Percentiles rank a stretch among this genome's conserved stretches.
Conservation (phyloP, 1,140 invertebrate species). For the Agrilus planipennis region DNA sequence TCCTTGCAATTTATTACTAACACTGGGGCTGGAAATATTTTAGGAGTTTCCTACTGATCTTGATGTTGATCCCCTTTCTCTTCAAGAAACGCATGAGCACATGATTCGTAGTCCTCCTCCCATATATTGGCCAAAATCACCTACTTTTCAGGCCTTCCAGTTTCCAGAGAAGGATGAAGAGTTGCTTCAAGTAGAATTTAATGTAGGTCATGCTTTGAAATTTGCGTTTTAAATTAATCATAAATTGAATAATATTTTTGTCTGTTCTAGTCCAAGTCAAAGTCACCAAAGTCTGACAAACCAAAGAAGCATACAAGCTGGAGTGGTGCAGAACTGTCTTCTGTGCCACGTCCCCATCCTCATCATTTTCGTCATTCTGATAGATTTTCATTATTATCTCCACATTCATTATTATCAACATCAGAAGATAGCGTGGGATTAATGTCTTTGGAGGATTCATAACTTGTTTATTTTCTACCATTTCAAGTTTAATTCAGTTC, state of each 20-base stretch:
- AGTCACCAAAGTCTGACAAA: slow-evolving; percentile 20
- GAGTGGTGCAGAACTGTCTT: slow-evolving; percentile 21
- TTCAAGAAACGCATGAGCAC: slow-evolving; percentile 70
- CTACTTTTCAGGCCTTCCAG: slow-evolving; percentile 28
- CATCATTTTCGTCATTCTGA: slow-evolving; percentile 25
- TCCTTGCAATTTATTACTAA: neutral
- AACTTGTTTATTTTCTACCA: slow-evolving; percentile 12
- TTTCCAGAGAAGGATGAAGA: slow-evolving; percentile 25
- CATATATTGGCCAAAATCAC: slow-evolving; percentile 40
- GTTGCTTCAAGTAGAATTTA: slow-evolving; percentile 27
- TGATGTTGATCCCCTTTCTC: slow-evolving; percentile 53
- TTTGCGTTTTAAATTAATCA: slow-evolving; percentile 1
- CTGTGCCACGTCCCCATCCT: slow-evolving; percentile 20
- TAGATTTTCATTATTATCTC: slow-evolving; percentile 28
- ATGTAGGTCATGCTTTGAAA: no score
- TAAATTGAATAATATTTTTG: slow-evolving; percentile 4
- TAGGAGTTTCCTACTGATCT: slow-evolving; percentile 54
- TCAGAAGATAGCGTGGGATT: slow-evolving; percentile 28
- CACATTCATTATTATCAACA: slow-evolving; percentile 21
- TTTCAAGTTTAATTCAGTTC: neutral
- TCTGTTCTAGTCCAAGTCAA: slow-evolving; percentile 24
- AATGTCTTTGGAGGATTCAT: slow-evolving; percentile 11
- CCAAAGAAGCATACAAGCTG: slow-evolving; percentile 27
- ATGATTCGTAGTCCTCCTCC: slow-evolving; percentile 71
- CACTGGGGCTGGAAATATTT: slow-evolving; percentile 9